phyloP scores from a whole-genome alignment of 2,888 invertebrate genomes.

The Pachydiplax longipennis region DNA sequence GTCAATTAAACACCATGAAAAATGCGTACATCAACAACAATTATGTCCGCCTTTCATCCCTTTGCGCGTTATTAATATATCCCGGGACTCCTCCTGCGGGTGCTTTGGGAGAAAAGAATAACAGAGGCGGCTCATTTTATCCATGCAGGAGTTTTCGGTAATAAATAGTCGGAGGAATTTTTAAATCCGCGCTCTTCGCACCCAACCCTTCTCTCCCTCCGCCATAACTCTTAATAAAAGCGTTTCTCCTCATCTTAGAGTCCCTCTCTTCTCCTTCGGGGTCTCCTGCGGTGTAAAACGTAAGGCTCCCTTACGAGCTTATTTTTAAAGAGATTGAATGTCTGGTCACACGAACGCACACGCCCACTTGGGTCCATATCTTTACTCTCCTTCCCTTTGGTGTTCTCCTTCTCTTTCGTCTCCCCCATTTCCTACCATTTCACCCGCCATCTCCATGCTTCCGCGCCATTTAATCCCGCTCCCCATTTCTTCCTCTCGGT shows the following conservation, averaged over 20 bases:
- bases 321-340: constrained; percentile 43
- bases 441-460: constrained; percentile 12
- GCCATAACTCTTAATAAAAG: constrained; percentile 39
- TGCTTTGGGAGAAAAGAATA: not conserved
- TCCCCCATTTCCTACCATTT: not conserved
- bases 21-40: constrained; percentile 1
- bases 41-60: not conserved
- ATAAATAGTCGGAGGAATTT: constrained; percentile 39
- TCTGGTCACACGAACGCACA: not conserved
- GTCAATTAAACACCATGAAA: not conserved
- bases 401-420: not conserved
- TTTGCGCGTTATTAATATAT: not conserved
- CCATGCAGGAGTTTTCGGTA: not conserved
- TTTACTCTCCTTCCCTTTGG: not conserved
- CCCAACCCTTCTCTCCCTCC: not conserved
- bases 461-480: constrained; percentile 18
- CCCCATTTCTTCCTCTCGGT: not conserved
- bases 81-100: not conserved
- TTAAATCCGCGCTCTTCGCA: constrained; percentile 22
- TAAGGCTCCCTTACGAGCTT: not conserved
- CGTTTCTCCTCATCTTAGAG: not conserved
- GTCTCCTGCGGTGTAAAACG: constrained; percentile 5
- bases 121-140: not conserved
- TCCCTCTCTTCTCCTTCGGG: not conserved
- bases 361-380: not conserved